Percentiles rank a stretch among this genome's conserved stretches.
phyloP scores from a whole-genome alignment of 1,140 invertebrate species.

The Caerostris darwini region DNA sequence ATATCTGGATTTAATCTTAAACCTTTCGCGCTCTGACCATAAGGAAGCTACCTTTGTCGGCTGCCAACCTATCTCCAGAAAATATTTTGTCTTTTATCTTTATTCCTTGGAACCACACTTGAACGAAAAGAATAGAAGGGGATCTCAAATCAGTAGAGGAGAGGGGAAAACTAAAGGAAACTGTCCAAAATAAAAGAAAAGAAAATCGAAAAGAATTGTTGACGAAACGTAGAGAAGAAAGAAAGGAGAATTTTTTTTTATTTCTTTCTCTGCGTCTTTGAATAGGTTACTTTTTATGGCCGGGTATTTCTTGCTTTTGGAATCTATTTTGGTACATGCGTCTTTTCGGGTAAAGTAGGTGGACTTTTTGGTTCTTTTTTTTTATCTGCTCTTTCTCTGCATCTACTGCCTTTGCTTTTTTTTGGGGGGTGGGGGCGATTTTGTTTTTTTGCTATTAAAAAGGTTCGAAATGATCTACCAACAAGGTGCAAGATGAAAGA shows the following conservation, averaged over 20 bases:
- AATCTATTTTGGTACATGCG: conserved; percentile 53
- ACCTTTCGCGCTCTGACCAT: conserved; percentile 54
- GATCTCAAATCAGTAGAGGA: conserved; percentile 10
- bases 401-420: neutral
- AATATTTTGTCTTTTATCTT: conserved; percentile 44
- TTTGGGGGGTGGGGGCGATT: too few species aligned
- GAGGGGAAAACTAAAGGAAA: neutral
- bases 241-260: neutral
- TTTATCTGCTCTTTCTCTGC: neutral
- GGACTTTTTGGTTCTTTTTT: neutral
- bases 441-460: neutral
- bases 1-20: conserved; percentile 20
- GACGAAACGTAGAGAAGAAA: neutral
- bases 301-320: conserved; percentile 27
- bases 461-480: neutral
- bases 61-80: conserved; percentile 42
- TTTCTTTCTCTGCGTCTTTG: neutral
- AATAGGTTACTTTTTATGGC: conserved; percentile 28
- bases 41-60: conserved; percentile 37
- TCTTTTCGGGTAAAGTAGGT: neutral
- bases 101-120: neutral
- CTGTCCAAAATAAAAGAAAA: neutral
- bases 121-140: neutral
- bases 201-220: neutral
- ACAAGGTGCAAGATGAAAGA: conserved; percentile 27